Conservation (phyloP, 2,888 invertebrate genomes). For the Hemistola chrysoprasaria region DNA sequence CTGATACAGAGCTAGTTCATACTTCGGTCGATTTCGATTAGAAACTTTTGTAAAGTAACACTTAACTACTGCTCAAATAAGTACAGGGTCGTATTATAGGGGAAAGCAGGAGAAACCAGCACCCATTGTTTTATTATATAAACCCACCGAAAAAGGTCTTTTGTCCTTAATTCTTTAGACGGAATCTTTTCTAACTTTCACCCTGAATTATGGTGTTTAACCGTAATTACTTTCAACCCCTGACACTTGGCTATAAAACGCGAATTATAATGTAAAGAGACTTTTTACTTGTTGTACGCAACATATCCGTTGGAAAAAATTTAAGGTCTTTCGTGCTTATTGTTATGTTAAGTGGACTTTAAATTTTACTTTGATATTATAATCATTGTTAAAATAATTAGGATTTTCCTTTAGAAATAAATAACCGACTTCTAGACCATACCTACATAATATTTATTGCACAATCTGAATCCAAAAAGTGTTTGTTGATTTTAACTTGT, state of each 20-base stretch:
- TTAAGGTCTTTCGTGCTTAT: not conserved
- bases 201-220: conserved; percentile 65
- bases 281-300: conserved; percentile 23
- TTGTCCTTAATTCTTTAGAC: conserved; percentile 60
- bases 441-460: no score
- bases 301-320: conserved; percentile 5
- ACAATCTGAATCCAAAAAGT: no score
- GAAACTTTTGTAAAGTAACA: no score
- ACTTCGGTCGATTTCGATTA: no score
- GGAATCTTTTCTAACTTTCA: conserved; percentile 66
- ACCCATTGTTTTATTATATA: conserved; percentile 63
- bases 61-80: conserved; percentile 1
- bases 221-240: conserved; percentile 59
- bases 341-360: no score
- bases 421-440: no score
- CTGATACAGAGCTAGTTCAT: no score
- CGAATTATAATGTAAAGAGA: conserved; percentile 38
- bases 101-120: conserved; percentile 23
- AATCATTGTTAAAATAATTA: no score
- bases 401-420: no score
- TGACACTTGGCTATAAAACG: conserved; percentile 42
- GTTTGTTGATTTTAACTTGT: no score
- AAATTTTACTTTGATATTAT: no score
- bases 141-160: conserved; percentile 46
- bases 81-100: conserved; percentile 9